These are phyloP conservation scores for Momotus momota DNA, from an alignment of 2,797 vertebrate species.

Conservation along the genomic window DNA sequence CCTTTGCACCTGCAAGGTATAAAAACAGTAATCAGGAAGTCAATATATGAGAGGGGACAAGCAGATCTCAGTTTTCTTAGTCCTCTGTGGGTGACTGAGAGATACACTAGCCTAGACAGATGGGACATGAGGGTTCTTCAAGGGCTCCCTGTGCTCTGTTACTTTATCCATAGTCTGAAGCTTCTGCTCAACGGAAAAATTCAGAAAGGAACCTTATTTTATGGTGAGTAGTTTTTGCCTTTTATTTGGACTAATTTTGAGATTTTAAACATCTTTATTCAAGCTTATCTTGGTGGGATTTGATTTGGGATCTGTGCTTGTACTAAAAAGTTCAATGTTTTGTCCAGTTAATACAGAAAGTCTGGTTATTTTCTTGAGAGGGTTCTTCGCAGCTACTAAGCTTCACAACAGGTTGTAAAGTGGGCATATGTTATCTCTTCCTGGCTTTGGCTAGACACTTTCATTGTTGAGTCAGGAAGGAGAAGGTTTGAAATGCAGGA, in stretches of 20 bases:
- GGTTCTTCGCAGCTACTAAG: neutral
- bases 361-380: neutral
- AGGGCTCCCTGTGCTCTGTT: neutral
- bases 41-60: neutral
- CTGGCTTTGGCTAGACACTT: neutral
- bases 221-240: neutral
- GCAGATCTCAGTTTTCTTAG: rapidly evolving
- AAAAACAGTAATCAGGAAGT: neutral
- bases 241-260: neutral
- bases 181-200: neutral
- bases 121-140: rapidly evolving
- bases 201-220: neutral
- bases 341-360: neutral
- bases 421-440: rapidly evolving
- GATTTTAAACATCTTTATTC: neutral
- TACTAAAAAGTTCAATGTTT: neutral
- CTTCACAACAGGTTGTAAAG: rapidly evolving
- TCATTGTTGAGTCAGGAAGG: neutral
- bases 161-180: neutral
- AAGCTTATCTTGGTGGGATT: neutral
- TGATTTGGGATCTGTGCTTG: neutral
- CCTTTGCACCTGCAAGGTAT: neutral
- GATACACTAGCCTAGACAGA: neutral
- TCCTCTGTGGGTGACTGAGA: rapidly evolving
- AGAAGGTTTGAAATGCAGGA: neutral